Evolutionary conservation across 1,140 invertebrate genomes (phyloP), one percentile per base, ranked within the genome.

Genomic region (Drosophila pectinifera): DNA sequence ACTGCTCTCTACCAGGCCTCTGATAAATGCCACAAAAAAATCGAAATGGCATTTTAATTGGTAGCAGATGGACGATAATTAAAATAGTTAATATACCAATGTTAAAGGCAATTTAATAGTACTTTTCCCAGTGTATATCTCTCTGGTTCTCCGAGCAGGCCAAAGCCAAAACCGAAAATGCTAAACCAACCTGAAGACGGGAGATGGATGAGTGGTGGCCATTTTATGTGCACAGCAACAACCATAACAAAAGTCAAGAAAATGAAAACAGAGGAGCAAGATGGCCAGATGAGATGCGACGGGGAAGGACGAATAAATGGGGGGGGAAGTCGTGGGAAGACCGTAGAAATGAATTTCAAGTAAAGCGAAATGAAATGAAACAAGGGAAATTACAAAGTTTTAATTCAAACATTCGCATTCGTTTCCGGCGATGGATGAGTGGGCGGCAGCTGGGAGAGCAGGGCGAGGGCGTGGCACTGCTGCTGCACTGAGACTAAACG

Each of bases 351-450:
- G 83, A 88, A 86, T 86, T 88, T 86, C 75, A 76, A 86, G 83
- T 83, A 80, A 89, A 70, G 65, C 84, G 84, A 89, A 89, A 89
- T 89, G 80, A 89, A 88, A 89, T 89, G 84, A 89, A 89, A 89
- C 84, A 89, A 84, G 84, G 84, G 84, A 89, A 89, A 89, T 89
- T 89, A 89, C 84, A 89, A 89, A 89, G 84, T 89, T 89, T 89
- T 89, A 89, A 89, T 89, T 89, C 84, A 89, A 88, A 84, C 77
- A 88, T 80, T 88, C 83, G 80, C 83, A 84, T 89, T 88, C 84
- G 83, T 65, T 81, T 36, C 51, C 62, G 41, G 56, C 43, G 63
- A 39, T 46, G 54, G 34, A 26, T 43, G 41, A 34, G 28, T 51
- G 28, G 34, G 56, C 10, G 31, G 24, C 3, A 20, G n/a, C 4